phyloP scores from a whole-genome alignment of 2,113 vertebrate species.

The Lampris incognitus region DNA sequence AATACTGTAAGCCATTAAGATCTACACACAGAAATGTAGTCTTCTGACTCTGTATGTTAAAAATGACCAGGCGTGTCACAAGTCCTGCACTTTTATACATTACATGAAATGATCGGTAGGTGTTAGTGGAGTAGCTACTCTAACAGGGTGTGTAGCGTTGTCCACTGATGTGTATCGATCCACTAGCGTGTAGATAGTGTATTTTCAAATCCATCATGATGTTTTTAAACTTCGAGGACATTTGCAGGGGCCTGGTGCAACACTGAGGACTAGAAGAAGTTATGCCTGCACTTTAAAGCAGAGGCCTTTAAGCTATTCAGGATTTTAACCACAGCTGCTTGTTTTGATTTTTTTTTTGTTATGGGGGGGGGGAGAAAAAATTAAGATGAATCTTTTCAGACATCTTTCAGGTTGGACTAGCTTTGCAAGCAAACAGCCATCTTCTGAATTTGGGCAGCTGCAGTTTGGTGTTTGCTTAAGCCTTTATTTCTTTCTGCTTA shows the following conservation, averaged over 20 bases:
- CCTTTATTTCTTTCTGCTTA: not conserved
- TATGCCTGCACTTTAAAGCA: too few species aligned
- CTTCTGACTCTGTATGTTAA: not conserved
- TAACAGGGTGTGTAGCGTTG: not conserved
- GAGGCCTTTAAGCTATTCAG: slow-evolving; percentile 25
- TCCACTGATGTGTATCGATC: not conserved
- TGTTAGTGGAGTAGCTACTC: not conserved
- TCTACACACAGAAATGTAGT: slow-evolving; percentile 17
- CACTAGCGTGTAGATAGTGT: too few species aligned
- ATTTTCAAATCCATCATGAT: slow-evolving; percentile 17
- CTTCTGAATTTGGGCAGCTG: not conserved
- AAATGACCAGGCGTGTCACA: not conserved
- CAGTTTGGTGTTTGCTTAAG: slow-evolving; percentile 12
- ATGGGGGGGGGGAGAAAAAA: not conserved
- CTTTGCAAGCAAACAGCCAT: slow-evolving; percentile 4
- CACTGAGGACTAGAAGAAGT: too few species aligned
- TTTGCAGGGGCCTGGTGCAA: too few species aligned
- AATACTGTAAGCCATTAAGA: slow-evolving; percentile 37
- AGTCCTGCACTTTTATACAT: not conserved
- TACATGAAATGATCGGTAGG: not conserved
- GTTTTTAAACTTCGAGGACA: too few species aligned
- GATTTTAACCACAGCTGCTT: not conserved
- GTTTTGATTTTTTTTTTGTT: slow-evolving; percentile 3
- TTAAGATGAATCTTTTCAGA: slow-evolving; percentile 13
- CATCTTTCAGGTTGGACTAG: not conserved